phyloP scores from a whole-genome alignment of 2,888 invertebrate genomes.

The Tenthredo notha region DNA sequence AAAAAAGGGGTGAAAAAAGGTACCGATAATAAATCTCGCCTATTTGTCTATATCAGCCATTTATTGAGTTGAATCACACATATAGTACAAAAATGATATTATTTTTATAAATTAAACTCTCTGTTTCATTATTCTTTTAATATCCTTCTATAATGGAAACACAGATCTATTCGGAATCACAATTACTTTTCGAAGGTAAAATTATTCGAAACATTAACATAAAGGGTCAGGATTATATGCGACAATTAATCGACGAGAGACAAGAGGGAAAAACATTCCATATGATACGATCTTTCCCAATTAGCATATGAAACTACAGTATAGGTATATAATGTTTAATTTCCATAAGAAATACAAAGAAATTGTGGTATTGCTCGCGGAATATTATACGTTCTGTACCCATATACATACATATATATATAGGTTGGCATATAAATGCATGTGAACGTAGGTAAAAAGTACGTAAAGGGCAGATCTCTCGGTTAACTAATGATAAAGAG shows the following conservation, averaged over 20 bases:
- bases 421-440: neutral
- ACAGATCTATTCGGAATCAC: neutral
- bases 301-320: neutral
- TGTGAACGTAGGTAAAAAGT: neutral
- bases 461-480: neutral
- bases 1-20: neutral
- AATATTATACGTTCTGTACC: conserved; percentile 4
- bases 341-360: neutral
- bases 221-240: neutral
- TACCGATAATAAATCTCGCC: neutral
- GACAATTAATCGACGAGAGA: neutral
- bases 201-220: neutral
- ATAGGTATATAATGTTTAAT: conserved; percentile 12
- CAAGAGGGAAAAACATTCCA: neutral
- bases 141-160: neutral
- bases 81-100: neutral
- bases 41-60: neutral
- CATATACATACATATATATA: neutral
- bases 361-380: neutral
- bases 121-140: neutral
- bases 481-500: neutral
- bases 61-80: no score
- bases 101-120: neutral
- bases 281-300: neutral
- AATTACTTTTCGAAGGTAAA: neutral